Evolutionary conservation across 2,888 invertebrate species (phyloP).

Genomic region (Dugesia japonica): DNA sequence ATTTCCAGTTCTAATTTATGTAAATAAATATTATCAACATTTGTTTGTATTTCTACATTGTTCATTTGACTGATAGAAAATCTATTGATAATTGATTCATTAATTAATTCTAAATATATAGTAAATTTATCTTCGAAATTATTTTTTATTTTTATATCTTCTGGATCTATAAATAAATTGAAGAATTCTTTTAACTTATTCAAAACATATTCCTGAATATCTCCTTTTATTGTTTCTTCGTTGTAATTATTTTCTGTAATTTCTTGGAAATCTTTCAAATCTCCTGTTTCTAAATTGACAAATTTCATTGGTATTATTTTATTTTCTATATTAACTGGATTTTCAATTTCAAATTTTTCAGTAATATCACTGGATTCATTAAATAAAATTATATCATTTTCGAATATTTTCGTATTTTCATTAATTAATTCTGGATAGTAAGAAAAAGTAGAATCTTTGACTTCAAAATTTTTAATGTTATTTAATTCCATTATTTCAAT

Average conservation of each 20-base stretch:
- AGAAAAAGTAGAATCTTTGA: too few relatives aligned
- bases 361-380: not conserved
- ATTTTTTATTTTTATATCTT: not conserved
- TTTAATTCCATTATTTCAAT: not conserved
- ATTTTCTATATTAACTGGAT: not conserved
- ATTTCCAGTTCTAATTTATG: not conserved
- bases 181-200: not conserved
- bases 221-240: not conserved
- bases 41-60: not conserved
- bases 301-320: not conserved
- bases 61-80: not conserved
- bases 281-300: not conserved
- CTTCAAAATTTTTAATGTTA: too few relatives aligned
- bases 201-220: not conserved
- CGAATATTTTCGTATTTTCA: not conserved
- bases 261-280: not conserved
- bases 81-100: not conserved
- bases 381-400: not conserved
- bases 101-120: not conserved
- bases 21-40: not conserved
- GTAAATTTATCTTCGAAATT: not conserved
- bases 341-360: not conserved
- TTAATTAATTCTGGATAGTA: too few relatives aligned
- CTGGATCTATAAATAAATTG: too few relatives aligned
- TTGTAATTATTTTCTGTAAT: not conserved